Evolutionary conservation across 1,140 invertebrate species (phyloP), one percentile per base, ranked within the genome.

Genomic region (Linepithema humile): DNA sequence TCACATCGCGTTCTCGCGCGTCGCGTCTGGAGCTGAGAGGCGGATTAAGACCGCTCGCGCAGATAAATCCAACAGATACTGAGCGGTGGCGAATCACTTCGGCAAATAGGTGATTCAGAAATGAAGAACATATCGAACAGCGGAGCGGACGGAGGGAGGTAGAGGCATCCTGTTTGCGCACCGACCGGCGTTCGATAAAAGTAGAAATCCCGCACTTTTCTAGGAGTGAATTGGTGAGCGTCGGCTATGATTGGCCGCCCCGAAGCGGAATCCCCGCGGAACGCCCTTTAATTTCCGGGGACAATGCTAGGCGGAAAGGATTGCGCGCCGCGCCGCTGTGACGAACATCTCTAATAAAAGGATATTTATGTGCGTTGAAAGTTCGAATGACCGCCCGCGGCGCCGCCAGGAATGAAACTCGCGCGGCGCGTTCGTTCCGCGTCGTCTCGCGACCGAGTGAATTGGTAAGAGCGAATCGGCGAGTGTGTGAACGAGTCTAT

Each of bases 201-300:
- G 70, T 80, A 55, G 50, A 67, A 65, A 88, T 85, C 75, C 70
- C 64, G 57, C 64, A 40, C 35, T 40, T 80, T 69, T 69, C 35
- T 40, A 40, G 23, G 23, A 20, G 48, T 20, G 32, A 80, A 80
- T 23, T n/a, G 64, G 45, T 45, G 48, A 40, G 17, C 50, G 32
- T 29, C 35, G 48, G 38, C 45, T 40, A 80, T 65, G 75, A 80
- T 80, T 69, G 75, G 75, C 48, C 48, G 35, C 26, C 48, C 64
- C 64, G 48, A 43, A 80, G 75, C 64, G 64, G 75, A 53, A 69
- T 69, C 48, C 29, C 23, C 45, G 48, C 38, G 87, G 83, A 82
- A 88, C 86, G 87, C 86, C 75, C 86, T 88, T 88, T 88, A 88
- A 88, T 88, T 88, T 88, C 86, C 87, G 86, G 75, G 83, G 64